Percentiles rank a stretch among this genome's conserved stretches.
These are phyloP conservation scores for Anguilla pacifica DNA, from an alignment of 2,797 vertebrate species.

Conservation along the genomic window DNA sequence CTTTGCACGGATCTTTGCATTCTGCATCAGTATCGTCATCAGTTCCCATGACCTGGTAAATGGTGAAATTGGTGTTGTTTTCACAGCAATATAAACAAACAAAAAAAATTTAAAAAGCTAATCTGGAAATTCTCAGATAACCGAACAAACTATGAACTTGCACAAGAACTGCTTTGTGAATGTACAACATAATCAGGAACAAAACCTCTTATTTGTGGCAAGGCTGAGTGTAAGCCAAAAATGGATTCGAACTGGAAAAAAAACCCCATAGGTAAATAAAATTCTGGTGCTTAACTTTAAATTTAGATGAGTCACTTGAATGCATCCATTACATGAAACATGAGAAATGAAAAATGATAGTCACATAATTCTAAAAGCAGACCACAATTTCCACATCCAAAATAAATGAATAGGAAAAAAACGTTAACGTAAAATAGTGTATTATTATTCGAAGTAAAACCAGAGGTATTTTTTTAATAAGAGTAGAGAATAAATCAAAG, in stretches of 20 bases:
- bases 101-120: not conserved
- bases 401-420: too few species aligned
- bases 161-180: not conserved
- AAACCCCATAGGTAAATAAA: too few species aligned
- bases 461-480: not conserved
- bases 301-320: too few species aligned
- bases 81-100: not conserved
- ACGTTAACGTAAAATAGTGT: too few species aligned
- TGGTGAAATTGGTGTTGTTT: not conserved
- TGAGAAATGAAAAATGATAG: too few species aligned
- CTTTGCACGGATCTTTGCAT: not conserved
- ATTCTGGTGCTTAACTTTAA: too few species aligned
- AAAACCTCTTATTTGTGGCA: not conserved
- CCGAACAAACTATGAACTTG: not conserved
- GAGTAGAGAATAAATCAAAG: not conserved
- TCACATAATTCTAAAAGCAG: too few species aligned
- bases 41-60: not conserved
- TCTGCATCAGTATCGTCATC: not conserved
- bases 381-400: too few species aligned
- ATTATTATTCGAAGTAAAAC: not conserved
- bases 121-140: not conserved
- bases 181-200: not conserved
- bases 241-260: not conserved
- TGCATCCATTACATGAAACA: too few species aligned
- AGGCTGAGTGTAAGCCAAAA: not conserved